Evolutionary conservation across 2,797 vertebrate species (phyloP).

Genomic region (Semotilus atromaculatus): DNA sequence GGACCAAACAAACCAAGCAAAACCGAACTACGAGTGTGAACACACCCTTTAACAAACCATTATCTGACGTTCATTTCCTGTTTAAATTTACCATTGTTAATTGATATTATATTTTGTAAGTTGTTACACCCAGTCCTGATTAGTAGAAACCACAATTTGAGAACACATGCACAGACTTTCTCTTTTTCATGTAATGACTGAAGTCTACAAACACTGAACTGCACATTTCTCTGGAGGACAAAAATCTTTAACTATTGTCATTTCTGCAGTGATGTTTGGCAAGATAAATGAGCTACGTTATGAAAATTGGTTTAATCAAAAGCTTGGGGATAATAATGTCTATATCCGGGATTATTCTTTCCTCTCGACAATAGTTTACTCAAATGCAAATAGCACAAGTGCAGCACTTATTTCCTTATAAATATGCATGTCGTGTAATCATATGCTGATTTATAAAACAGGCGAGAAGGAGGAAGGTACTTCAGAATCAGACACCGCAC

Average conservation of each 20-base stretch:
- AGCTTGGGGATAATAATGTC: slow-evolving; percentile 55
- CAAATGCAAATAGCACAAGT: slow-evolving; percentile 75
- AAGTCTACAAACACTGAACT: slow-evolving; percentile 1
- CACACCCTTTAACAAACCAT: not conserved
- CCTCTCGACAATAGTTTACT: slow-evolving; percentile 76
- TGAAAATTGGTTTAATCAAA: slow-evolving; percentile 62
- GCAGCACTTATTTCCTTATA: slow-evolving; percentile 73
- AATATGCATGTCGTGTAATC: slow-evolving; percentile 80
- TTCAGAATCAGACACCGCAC: slow-evolving; percentile 70
- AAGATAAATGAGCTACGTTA: slow-evolving; percentile 50
- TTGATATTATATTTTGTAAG: not conserved
- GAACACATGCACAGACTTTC: not conserved
- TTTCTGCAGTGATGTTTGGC: slow-evolving; percentile 46
- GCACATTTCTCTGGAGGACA: slow-evolving; percentile 12
- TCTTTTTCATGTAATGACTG: not conserved
- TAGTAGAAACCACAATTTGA: not conserved
- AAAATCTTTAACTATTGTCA: slow-evolving; percentile 36
- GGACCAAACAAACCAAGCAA: too few species aligned
- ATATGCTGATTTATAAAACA: slow-evolving; percentile 77
- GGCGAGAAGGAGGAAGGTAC: slow-evolving; percentile 67
- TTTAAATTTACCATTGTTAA: not conserved
- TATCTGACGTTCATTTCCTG: not conserved
- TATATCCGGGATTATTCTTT: slow-evolving; percentile 66
- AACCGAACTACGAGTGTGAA: too few species aligned
- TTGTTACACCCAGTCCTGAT: not conserved